phyloP scores from a whole-genome alignment of 2,797 vertebrate species.

The Pangasius krempfi region DNA sequence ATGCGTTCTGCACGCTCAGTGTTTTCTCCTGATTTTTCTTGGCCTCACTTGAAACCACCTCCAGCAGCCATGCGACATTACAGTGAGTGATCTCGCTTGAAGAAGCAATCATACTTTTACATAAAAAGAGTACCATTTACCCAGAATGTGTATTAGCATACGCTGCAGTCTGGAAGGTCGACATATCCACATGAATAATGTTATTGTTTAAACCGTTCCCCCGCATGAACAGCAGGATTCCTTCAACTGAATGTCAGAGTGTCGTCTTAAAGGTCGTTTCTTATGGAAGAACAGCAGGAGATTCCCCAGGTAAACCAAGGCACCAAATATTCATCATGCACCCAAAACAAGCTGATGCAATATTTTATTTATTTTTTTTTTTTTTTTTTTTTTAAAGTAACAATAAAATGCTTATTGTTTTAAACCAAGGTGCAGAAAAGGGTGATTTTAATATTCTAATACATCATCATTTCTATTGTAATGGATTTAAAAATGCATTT shows the following conservation, averaged over 20 bases:
- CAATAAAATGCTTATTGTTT: neutral
- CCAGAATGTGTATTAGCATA: neutral
- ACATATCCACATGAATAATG: constrained; percentile 9
- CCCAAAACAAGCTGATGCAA: neutral
- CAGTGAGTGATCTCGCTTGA: neutral
- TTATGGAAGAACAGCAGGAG: constrained; percentile 4
- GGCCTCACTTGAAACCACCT: neutral
- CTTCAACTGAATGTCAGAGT: constrained; percentile 32
- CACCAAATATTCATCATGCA: neutral
- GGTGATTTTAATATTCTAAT: neutral
- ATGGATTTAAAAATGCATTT: neutral
- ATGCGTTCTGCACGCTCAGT: neutral
- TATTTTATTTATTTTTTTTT: neutral
- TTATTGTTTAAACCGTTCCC: constrained; percentile 29
- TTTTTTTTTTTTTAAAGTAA: neutral
- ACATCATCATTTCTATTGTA: neutral
- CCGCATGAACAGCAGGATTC: constrained; percentile 13
- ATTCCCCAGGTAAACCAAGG: constrained; percentile 4
- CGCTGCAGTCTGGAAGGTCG: constrained; percentile 33
- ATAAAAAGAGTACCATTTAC: neutral
- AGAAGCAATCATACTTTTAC: neutral
- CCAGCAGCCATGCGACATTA: neutral
- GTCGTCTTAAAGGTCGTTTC: constrained; percentile 37
- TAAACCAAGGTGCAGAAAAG: neutral
- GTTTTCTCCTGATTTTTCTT: neutral